These are phyloP conservation scores for Achroia grisella DNA, from an alignment of 1,140 invertebrate genomes.

Conservation along the genomic window DNA sequence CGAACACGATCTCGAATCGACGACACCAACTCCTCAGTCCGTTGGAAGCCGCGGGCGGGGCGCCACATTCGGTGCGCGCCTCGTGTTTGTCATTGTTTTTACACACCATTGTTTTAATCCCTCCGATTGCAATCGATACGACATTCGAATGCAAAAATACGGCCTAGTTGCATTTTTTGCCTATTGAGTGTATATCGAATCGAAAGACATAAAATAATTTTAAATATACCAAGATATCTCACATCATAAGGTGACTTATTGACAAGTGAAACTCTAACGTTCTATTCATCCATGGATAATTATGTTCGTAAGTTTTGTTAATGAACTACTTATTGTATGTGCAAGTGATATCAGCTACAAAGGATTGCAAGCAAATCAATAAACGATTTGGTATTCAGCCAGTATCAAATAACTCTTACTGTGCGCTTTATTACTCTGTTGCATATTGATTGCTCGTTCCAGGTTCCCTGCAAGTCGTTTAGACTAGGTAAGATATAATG, in stretches of 20 bases:
- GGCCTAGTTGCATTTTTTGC: slow-evolving; percentile 31
- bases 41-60: slow-evolving; percentile 62
- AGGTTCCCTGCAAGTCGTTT: slow-evolving; percentile 39
- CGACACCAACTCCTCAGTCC: slow-evolving; percentile 37
- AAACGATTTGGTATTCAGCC: slow-evolving; percentile 52
- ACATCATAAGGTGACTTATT: slow-evolving; percentile 54
- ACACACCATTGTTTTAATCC: slow-evolving; percentile 62
- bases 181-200: slow-evolving; percentile 29
- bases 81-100: slow-evolving; percentile 63
- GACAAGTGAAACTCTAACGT: slow-evolving; percentile 66
- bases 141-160: slow-evolving; percentile 38
- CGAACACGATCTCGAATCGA: slow-evolving; percentile 49
- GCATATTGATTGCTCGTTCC: slow-evolving; percentile 62
- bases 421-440: slow-evolving; percentile 56
- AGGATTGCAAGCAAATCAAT: slow-evolving; percentile 66
- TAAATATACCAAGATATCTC: slow-evolving; percentile 32
- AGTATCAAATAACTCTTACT: slow-evolving; percentile 45
- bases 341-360: slow-evolving; percentile 52
- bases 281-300: slow-evolving; percentile 43
- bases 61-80: slow-evolving; percentile 65
- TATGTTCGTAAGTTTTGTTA: slow-evolving; percentile 44
- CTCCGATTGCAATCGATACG: slow-evolving; percentile 60
- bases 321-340: slow-evolving; percentile 43
- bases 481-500: background rate
- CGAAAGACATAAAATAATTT: slow-evolving; percentile 35